Base-by-base conservation (phyloP, 2,797 vertebrate genomes). In the Eulemur coronatus region DNA sequence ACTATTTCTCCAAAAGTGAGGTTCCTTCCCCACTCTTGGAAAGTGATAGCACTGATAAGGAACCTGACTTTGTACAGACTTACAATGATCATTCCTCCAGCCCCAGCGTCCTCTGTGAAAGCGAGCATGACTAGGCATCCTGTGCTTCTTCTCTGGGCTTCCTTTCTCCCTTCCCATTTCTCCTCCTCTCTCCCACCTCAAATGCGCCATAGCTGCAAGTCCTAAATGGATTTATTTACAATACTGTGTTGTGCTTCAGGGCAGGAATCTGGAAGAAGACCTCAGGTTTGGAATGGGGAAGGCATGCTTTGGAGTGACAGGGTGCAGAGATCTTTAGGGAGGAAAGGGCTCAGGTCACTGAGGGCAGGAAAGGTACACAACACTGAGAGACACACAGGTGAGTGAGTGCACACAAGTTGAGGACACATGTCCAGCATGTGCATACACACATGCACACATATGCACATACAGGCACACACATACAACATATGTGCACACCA, bases 381-480 rank as follows among this genome's bases (percentile, higher is more conserved):
- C 57, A 80, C 59, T 24, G 48, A 86, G 33, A 84, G 72, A 69
- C 10, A 48, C 12, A 41, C 1, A 26, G 41, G 46, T 80, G 35
- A 91, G 4, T 46, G 20, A 52, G 15, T n/a, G 15, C 33, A 63
- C 46, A 35, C 7, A 59, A 69, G 41, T 22, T 10, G 33, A 67
- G 79, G 26, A n/a, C 22, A 26, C 24, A 4, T 0, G 1, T 35
- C 48, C 4, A 33, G 33, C n/a, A 10, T 0, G 2, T 24, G 50
- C 7, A 1, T 7, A 4, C 2, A 28, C 8, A 8, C 10, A 2
- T 41, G 4, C 4, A 26, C 24, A 3, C 70, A 24, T 57, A 28
- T 4, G n/a, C 0, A 11, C 33, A 48, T 59, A 4, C 48, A 0
- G 2, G 2, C 1, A 20, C 4, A 15, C 20, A 12, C 22, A 20